phyloP scores from a whole-genome alignment of 2,113 vertebrate genomes.

The Myanophis thanlyinensis region DNA sequence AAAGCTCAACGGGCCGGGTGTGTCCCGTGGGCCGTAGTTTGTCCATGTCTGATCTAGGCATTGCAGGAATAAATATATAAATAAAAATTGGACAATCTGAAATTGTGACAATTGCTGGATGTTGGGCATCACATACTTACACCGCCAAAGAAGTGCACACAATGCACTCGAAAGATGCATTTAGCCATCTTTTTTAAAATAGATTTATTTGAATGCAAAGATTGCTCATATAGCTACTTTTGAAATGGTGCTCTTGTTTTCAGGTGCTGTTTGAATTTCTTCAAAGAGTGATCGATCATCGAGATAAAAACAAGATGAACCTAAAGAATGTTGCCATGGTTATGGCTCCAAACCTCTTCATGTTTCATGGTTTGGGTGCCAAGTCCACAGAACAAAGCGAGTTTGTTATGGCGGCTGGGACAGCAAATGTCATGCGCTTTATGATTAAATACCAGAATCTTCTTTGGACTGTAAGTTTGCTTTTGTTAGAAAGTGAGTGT shows the following conservation, averaged over 20 bases:
- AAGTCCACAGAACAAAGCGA: constrained; percentile 85
- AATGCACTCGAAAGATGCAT: not conserved
- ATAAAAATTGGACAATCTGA: not conserved
- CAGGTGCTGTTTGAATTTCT: constrained; percentile 95
- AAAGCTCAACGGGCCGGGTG: no score
- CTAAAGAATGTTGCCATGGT: constrained; percentile 93
- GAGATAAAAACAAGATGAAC: constrained; percentile 92
- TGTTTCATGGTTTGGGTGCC: constrained; percentile 80
- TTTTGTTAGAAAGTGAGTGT: not conserved
- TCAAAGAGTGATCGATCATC: constrained; percentile 86
- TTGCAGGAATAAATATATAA: no score
- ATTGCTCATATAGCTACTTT: constrained; percentile 1
- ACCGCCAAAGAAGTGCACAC: not conserved
- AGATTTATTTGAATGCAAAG: not conserved
- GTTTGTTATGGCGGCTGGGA: constrained; percentile 87
- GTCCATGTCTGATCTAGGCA: no score
- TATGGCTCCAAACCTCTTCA: constrained; percentile 99
- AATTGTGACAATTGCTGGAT: not conserved
- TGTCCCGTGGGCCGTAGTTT: no score
- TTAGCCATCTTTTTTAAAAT: constrained; percentile 2
- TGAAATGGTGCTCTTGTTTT: constrained; percentile 49
- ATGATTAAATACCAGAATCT: constrained; percentile 90
- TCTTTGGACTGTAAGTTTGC: constrained; percentile 88
- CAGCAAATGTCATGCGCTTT: constrained; percentile 85
- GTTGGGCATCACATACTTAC: not conserved